phyloP scores from a whole-genome alignment of 2,113 vertebrate genomes.

The Bagarius yarrelli region DNA sequence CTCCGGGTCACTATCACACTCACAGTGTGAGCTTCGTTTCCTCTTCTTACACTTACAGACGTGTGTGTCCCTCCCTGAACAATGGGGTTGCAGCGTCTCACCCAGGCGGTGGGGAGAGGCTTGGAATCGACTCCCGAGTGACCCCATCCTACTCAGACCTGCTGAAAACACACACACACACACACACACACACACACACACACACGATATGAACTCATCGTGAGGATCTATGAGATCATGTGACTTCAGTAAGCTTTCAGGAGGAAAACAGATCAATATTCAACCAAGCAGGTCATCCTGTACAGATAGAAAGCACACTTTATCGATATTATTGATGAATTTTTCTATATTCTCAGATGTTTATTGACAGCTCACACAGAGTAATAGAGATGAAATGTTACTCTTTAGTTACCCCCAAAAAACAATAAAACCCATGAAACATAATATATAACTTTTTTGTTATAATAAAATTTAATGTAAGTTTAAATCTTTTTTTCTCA shows the following conservation, averaged over 20 bases:
- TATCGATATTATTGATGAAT: no score
- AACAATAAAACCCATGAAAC: background rate
- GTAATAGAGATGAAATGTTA: background rate
- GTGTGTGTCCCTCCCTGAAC: conserved; percentile 54
- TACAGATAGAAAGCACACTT: no score
- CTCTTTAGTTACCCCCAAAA: background rate
- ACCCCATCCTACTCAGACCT: conserved; percentile 63
- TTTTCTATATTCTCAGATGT: background rate
- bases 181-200: no score
- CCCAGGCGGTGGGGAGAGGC: conserved; percentile 58
- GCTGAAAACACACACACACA: background rate
- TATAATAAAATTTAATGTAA: background rate
- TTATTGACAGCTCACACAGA: background rate
- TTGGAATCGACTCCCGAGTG: conserved; percentile 70
- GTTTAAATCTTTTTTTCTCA: background rate
- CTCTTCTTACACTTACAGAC: conserved; percentile 76
- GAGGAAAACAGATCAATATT: background rate
- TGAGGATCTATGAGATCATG: no score
- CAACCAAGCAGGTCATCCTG: background rate
- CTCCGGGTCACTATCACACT: conserved; percentile 72
- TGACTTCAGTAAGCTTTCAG: background rate
- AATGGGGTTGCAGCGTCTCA: conserved; percentile 57
- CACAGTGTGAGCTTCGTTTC: conserved; percentile 71
- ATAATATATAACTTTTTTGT: background rate
- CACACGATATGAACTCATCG: no score